Evolutionary conservation across 2,888 invertebrate genomes (phyloP).

Genomic region (Phengaris alcon): DNA sequence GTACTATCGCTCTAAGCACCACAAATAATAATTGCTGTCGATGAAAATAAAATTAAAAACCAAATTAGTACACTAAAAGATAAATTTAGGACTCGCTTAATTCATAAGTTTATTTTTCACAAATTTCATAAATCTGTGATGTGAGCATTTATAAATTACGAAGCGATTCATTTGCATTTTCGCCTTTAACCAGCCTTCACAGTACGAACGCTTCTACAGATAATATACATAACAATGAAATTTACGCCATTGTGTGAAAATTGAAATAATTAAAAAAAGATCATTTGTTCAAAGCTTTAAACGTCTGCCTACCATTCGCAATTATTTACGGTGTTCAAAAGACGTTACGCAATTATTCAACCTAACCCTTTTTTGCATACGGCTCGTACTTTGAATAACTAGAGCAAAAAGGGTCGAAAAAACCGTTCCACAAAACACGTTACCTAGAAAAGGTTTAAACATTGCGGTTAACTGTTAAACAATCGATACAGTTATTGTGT

Average conservation of each 20-base stretch:
- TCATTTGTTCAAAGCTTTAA: slow-evolving; percentile 12
- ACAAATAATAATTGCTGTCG: too few relatives aligned
- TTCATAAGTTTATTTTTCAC: neutral
- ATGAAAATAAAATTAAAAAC: too few relatives aligned
- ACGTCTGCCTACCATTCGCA: slow-evolving; percentile 21
- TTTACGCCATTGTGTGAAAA: neutral
- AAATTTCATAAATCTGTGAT: neutral
- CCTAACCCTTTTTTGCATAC: slow-evolving; percentile 71
- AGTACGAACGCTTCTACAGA: neutral
- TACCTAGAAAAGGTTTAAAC: slow-evolving; percentile 77
- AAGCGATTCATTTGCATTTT: neutral
- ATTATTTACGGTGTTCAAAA: slow-evolving; percentile 36
- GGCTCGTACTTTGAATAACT: slow-evolving; percentile 65
- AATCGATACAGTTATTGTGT: slow-evolving; percentile 76
- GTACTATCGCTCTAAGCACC: too few relatives aligned
- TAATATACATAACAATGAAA: slow-evolving; percentile 24
- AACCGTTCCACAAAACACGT: slow-evolving; percentile 52
- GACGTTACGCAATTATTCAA: slow-evolving; percentile 35
- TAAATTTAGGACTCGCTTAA: too few relatives aligned
- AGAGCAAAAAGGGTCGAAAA: slow-evolving; percentile 66
- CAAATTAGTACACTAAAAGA: too few relatives aligned
- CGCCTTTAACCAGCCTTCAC: slow-evolving; percentile 16
- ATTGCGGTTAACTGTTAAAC: slow-evolving; percentile 78
- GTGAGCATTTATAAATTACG: neutral
- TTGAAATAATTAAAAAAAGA: neutral